A percentile compares a stretch with the other conserved stretches of the same genome.
Evolutionary conservation across 2,888 invertebrate genomes (phyloP).

Genomic region (Tortricodes alternella): DNA sequence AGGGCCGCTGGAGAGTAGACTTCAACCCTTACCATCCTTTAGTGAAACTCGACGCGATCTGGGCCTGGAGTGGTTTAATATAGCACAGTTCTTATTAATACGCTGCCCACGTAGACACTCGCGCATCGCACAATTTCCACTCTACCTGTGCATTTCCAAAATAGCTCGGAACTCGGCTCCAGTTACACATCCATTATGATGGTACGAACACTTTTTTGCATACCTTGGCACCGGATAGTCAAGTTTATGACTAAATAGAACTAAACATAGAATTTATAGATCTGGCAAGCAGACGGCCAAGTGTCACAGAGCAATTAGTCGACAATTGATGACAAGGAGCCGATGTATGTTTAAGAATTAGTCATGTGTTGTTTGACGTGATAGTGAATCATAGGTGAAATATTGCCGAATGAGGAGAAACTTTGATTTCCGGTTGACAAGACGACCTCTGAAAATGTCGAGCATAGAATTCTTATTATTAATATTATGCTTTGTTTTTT

Average conservation of each 20-base stretch:
- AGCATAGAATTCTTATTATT: too few species aligned
- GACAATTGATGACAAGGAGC: constrained; percentile 33
- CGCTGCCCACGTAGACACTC: constrained; percentile 59
- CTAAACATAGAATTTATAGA: constrained; percentile 55
- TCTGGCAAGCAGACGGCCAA: constrained; percentile 49
- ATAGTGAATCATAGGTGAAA: too few species aligned
- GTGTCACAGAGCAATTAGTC: constrained; percentile 41
- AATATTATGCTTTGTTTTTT: too few species aligned
- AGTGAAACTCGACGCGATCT: constrained; percentile 62
- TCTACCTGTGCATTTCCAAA: constrained; percentile 64
- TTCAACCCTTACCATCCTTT: not conserved
- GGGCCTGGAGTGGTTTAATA: constrained; percentile 59
- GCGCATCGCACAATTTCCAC: constrained; percentile 51
- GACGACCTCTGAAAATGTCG: too few species aligned
- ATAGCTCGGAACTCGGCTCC: constrained; percentile 56
- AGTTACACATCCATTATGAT: constrained; percentile 39
- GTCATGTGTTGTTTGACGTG: too few species aligned
- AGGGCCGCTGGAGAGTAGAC: too few species aligned
- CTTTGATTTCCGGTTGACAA: too few species aligned
- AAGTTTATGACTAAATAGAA: constrained; percentile 54
- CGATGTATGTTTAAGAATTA: too few species aligned
- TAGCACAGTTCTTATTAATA: constrained; percentile 65
- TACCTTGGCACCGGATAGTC: constrained; percentile 21
- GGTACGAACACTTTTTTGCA: constrained; percentile 21
- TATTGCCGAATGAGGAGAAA: too few species aligned